Percentiles rank a stretch among this genome's conserved stretches.
Conservation (phyloP, 2,797 vertebrate species). For the Thripadectes ignobilis region DNA sequence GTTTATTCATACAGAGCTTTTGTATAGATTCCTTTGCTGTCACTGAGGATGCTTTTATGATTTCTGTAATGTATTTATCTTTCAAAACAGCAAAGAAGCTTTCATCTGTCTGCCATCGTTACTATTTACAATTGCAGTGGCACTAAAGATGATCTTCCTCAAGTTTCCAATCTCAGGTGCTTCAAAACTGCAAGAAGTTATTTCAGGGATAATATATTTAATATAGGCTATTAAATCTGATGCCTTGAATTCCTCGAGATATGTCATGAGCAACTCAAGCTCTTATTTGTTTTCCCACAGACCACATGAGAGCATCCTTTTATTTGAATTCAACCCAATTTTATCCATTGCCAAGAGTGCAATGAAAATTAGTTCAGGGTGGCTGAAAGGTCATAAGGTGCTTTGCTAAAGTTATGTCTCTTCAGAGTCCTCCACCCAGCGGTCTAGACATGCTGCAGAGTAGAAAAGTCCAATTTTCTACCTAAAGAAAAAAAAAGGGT, state of each 20-base stretch:
- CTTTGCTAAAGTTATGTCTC: neutral
- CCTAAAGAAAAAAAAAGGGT: neutral
- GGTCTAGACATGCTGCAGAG: neutral
- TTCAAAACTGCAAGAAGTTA: conserved; percentile 70
- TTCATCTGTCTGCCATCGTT: conserved; percentile 71
- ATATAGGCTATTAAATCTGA: conserved; percentile 65
- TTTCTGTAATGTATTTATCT: conserved; percentile 70
- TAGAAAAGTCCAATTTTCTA: neutral
- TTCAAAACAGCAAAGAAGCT: conserved; percentile 50
- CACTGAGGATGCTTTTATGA: conserved; percentile 53
- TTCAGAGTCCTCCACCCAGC: neutral
- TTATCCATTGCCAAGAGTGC: conserved; percentile 20
- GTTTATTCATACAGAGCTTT: conserved; percentile 42
- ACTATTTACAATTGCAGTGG: conserved; percentile 61
- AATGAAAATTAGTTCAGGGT: conserved; percentile 22
- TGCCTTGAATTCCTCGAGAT: conserved; percentile 46
- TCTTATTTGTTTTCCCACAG: conserved; percentile 21
- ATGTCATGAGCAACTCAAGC: neutral
- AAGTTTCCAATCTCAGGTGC: conserved; percentile 57
- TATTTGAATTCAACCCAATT: conserved; percentile 28
- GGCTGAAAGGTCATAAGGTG: neutral
- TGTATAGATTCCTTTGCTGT: conserved; percentile 54
- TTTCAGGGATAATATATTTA: conserved; percentile 58
- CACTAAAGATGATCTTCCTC: conserved; percentile 70
- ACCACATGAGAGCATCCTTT: neutral